Conservation (phyloP, 2,113 vertebrate genomes). For the Myanophis thanlyinensis region DNA sequence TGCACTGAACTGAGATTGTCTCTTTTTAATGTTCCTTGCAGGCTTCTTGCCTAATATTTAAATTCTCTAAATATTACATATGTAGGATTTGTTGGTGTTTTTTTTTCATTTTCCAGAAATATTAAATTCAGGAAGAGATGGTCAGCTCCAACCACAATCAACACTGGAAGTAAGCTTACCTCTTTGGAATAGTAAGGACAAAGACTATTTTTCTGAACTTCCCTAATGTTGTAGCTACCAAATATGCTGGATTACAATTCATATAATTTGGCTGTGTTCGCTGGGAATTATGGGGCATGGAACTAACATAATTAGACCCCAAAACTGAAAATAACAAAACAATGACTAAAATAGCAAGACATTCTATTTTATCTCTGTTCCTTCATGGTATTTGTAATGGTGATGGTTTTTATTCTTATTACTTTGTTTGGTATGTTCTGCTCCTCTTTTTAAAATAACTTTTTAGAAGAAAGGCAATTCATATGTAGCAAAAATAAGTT, state of each 20-base stretch:
- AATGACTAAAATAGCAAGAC: background rate
- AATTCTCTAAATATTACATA: background rate
- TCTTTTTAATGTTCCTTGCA: background rate
- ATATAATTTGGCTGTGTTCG: background rate
- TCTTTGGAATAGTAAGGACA: background rate
- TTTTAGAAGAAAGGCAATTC: background rate
- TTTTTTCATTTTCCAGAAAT: constrained; percentile 49
- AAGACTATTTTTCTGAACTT: background rate
- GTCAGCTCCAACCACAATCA: constrained; percentile 42
- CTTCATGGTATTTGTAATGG: background rate
- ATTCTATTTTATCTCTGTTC: background rate
- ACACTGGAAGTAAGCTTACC: constrained; percentile 50
- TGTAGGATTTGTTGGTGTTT: background rate
- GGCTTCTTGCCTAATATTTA: background rate
- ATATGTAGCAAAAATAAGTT: background rate
- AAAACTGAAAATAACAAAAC: background rate
- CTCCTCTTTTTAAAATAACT: background rate
- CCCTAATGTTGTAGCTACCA: background rate
- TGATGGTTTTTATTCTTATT: background rate
- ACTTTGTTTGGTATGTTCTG: background rate
- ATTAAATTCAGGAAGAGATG: constrained; percentile 40
- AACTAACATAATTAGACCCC: background rate
- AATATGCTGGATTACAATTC: background rate
- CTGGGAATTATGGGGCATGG: background rate
- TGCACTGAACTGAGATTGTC: background rate